These are phyloP conservation scores for Malurus alboscapulatus DNA, from an alignment of 2,113 vertebrate species.

Conservation along the genomic window DNA sequence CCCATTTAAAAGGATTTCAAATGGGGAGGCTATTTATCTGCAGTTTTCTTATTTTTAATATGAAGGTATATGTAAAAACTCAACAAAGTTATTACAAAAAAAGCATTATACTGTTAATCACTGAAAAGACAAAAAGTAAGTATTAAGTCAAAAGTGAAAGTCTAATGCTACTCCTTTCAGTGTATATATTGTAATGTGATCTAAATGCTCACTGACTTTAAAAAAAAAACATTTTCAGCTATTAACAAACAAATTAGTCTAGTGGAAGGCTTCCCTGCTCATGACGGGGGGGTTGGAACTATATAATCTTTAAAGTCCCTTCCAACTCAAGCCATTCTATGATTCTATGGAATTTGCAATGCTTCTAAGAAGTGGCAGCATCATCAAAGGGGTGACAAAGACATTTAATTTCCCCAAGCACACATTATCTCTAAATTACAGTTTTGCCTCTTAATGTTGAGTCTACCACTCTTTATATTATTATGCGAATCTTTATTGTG, in stretches of 20 bases:
- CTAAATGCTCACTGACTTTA: background rate
- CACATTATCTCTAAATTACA: background rate
- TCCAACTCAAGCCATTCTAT: background rate
- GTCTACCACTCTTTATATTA: background rate
- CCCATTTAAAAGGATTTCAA: background rate
- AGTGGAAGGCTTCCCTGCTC: background rate
- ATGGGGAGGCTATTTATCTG: background rate
- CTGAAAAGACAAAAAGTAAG: background rate
- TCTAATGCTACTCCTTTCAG: background rate
- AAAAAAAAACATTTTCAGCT: background rate
- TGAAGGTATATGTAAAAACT: background rate
- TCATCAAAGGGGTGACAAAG: background rate
- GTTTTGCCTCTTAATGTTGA: background rate
- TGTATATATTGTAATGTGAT: background rate
- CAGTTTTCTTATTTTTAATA: background rate
- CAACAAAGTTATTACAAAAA: background rate
- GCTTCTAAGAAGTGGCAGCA: background rate
- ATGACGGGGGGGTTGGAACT: background rate
- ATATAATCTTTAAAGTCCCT: background rate
- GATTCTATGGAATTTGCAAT: background rate
- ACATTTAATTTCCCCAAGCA: background rate
- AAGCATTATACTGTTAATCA: background rate
- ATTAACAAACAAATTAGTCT: background rate
- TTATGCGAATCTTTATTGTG: background rate
- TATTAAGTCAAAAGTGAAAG: background rate